Evolutionary conservation across 1,140 invertebrate species (phyloP).

Genomic region (Drosophila teissieri): DNA sequence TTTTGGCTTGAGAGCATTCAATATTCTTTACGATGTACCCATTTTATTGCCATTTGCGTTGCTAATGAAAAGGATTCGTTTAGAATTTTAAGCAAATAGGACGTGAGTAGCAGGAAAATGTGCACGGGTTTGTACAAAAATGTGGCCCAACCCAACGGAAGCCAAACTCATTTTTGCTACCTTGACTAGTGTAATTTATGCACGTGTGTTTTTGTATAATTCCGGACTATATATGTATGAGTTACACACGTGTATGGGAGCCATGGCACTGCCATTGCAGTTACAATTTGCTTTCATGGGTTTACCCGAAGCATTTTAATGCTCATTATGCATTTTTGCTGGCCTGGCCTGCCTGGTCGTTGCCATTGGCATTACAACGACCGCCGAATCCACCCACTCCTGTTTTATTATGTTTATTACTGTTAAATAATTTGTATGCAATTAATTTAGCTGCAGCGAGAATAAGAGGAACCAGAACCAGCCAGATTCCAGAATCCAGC

Average conservation of each 20-base stretch:
- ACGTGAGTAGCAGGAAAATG: constrained; percentile 74
- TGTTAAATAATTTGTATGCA: constrained; percentile 83
- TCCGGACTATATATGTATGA: constrained; percentile 44
- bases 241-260: constrained; percentile 2
- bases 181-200: constrained; percentile 66
- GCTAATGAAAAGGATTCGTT: constrained; percentile 82
- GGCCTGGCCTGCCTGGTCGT: constrained; percentile 63
- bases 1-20: constrained; percentile 6
- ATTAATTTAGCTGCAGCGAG: constrained; percentile 71
- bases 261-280: constrained; percentile 73
- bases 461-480: constrained; percentile 19
- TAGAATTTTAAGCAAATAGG: constrained; percentile 82
- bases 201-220: constrained; percentile 66
- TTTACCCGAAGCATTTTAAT: constrained; percentile 72
- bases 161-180: constrained; percentile 23
- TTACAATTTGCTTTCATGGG: constrained; percentile 59
- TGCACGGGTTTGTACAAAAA: constrained; percentile 32
- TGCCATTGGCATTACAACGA: constrained; percentile 70
- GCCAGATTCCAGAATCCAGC: constrained; percentile 8
- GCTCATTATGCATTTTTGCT: constrained; percentile 82
- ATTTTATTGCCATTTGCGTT: constrained; percentile 37
- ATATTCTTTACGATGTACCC: neutral
- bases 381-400: constrained; percentile 38
- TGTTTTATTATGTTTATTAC: constrained; percentile 82
- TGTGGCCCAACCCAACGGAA: constrained; percentile 16